phyloP scores from a whole-genome alignment of 2,888 invertebrate genomes.

The Anodontia alba region DNA sequence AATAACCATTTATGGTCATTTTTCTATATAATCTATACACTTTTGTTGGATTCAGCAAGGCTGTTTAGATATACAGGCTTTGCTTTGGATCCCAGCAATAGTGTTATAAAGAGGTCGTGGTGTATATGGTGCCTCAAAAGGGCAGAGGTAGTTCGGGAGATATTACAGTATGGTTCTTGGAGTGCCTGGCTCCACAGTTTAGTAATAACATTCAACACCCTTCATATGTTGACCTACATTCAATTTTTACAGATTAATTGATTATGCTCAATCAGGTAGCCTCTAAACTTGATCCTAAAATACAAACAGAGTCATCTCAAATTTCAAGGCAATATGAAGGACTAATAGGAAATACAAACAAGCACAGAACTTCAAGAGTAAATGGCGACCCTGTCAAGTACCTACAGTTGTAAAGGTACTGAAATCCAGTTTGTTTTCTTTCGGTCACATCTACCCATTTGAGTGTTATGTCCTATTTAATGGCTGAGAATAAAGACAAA shows the following conservation, averaged over 20 bases:
- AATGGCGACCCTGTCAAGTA: background rate
- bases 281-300: slow-evolving; percentile 11
- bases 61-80: too few species aligned
- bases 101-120: too few species aligned
- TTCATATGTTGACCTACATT: slow-evolving; percentile 1
- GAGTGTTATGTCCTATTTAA: background rate
- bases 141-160: too few species aligned
- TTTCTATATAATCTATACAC: too few species aligned
- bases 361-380: background rate
- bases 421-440: background rate
- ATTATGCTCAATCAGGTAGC: slow-evolving; percentile 17
- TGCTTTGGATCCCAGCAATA: too few species aligned
- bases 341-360: slow-evolving; percentile 7
- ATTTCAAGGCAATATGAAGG: background rate
- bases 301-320: background rate
- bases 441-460: background rate
- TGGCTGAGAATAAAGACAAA: background rate
- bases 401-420: background rate
- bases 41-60: too few species aligned
- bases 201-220: background rate
- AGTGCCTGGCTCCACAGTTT: too few species aligned
- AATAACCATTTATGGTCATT: too few species aligned
- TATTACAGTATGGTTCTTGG: too few species aligned
- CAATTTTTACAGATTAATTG: background rate
- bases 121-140: too few species aligned